Base-by-base conservation (phyloP, 2,113 vertebrate genomes). In the Rhinichthys klamathensis region DNA sequence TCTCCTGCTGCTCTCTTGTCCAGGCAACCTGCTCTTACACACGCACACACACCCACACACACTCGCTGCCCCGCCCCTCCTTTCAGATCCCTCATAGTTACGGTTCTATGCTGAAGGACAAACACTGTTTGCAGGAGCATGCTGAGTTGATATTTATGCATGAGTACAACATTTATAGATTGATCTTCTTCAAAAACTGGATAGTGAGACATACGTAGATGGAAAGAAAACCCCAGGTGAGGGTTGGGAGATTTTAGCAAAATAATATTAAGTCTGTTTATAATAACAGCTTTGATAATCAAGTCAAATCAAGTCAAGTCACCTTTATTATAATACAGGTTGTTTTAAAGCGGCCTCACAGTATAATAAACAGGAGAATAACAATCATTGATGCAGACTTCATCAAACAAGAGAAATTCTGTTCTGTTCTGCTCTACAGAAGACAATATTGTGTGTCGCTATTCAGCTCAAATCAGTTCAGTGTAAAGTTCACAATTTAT, bases 21-120 rank as follows among this genome's bases (percentile, higher is more conserved):
- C 67, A 56, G 60, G 76, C 87, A 67, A 61, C 32, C 67, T 84
- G 32, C 63, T 46, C 35, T 10, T 0, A 10, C 60, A 32, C 58
- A 49, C 70, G 38, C 56, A 82, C 38, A 63, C 77, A 61, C 35
- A 80, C 38, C 25, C 65, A 73, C 63, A 23, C 84, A 70, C 49
- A 58, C 63, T 38, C 84, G 5, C 75, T 65, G 41, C 83, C 79
- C 46, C 27, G 0, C 77, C 27, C 77, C 63, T 73, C 32, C 44
- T 80, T 27, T 58, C 78, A 74, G 60, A 88, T 80, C 73, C 85
- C 81, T 86, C 4, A 38, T 58, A 25, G 67, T 84, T 84, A 88
- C 73, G 25, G 75, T 89, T 89, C 90, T 89, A 67, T 86, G 89
- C 73, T 92, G 86, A 91, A 92, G 89, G 91, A 88, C 91, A 92